Evolutionary conservation across 1,140 invertebrate species (phyloP).

Genomic region (Papilio polytes): DNA sequence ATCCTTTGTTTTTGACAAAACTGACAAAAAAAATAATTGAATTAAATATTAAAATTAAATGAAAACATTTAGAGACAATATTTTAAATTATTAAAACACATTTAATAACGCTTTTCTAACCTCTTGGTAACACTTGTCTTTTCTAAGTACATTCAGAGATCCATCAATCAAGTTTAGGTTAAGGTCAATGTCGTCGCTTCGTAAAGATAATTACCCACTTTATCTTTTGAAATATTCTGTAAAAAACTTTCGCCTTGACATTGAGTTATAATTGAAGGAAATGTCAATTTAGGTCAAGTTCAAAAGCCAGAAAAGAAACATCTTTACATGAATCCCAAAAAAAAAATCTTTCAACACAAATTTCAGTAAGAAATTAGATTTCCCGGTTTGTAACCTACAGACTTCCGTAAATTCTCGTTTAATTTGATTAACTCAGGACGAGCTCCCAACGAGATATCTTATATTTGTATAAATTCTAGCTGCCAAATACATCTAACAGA

Average conservation of each 20-base stretch:
- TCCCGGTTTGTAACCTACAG: background rate
- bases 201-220: conserved; percentile 3
- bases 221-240: background rate
- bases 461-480: background rate
- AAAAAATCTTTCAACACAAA: too few relatives aligned
- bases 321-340: too few relatives aligned
- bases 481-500: background rate
- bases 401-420: background rate
- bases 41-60: too few relatives aligned
- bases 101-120: background rate
- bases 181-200: background rate
- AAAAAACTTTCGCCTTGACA: background rate
- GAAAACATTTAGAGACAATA: too few relatives aligned
- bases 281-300: background rate
- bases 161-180: background rate
- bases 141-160: background rate
- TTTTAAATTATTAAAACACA: background rate
- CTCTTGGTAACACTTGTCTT: background rate
- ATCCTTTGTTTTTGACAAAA: too few relatives aligned
- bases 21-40: too few relatives aligned
- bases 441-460: background rate
- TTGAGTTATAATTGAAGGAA: background rate
- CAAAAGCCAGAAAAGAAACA: background rate
- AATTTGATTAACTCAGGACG: background rate
- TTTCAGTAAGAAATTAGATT: background rate